Base-by-base conservation (phyloP, 2,113 vertebrate species). In the Cercocebus atys region DNA sequence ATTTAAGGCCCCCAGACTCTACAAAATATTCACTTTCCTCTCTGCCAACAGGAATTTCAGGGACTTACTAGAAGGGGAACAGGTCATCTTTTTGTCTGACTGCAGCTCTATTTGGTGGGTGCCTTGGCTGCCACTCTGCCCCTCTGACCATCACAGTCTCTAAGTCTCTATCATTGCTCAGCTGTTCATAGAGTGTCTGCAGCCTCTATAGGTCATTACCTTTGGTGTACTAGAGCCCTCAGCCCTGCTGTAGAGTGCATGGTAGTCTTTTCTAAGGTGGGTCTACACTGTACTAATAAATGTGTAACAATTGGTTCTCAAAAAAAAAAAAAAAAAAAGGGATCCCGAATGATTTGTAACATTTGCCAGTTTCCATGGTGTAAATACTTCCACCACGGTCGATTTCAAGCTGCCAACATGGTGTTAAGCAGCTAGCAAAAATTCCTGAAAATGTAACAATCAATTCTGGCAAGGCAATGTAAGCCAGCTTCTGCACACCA, bases 281-380 rank as follows among this genome's bases (percentile, higher is more conserved):
- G 45, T 30, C 40, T 93, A 59, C n/a, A 30, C 20, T 95, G 50
- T 96, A 79, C 17, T 90, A 43, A 96, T 90, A 90, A 90, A 94
- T 72, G n/a, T 79, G 64, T 83, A 96, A 80, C 18, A 92, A 81
- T 35, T 76, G 43, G 35, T 32, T 95, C 47, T 88, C 40, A 25
- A 57, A 80, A 82, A 13, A 61, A 70, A 82, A 80, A 82, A 13
- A 70, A 82, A 13, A 52, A 70, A 27, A 61, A 47, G 22, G 50
- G 10, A 55, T 35, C 50, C 38, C 38, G 22, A 90, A 73, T 70
- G 30, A 92, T 91, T 89, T 97, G 14, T 89, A 92, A 79, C 11
- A 55, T 75, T 86, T 92, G 32, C 7, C 57, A 84, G 25, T 88
- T 35, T 76, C 84, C 14, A 30, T 84, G 64, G 38, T 93, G 64